A percentile compares a stretch with the other conserved stretches of the same genome.
phyloP scores from a whole-genome alignment of 2,888 invertebrate genomes.

The Parasteatoda lunata region DNA sequence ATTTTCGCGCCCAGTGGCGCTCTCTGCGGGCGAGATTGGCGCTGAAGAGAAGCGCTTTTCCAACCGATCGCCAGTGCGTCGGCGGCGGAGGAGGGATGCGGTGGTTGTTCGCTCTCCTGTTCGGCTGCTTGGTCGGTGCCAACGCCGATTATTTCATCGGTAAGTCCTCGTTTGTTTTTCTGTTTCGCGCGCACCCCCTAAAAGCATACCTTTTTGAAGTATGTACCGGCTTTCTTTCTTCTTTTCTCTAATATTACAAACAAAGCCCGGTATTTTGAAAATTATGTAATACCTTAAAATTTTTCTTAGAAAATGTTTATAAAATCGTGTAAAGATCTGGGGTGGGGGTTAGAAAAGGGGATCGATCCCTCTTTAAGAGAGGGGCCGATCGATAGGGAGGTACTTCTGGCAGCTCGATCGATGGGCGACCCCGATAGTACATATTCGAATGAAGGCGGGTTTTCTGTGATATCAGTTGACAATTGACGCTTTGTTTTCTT shows the following conservation, averaged over 20 bases:
- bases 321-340: not conserved
- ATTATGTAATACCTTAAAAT: not conserved
- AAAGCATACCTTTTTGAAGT: not conserved
- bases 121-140: conserved; percentile 8
- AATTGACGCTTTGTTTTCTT: conserved; percentile 7
- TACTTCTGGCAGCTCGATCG: conserved; percentile 12
- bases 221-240: not conserved
- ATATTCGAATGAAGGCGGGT: not conserved
- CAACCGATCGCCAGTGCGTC: conserved; percentile 29
- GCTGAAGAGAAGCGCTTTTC: not conserved
- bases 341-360: not conserved
- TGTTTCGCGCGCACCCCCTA: not conserved
- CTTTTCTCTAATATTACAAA: not conserved
- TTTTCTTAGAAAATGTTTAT: not conserved
- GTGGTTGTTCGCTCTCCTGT: conserved; percentile 23
- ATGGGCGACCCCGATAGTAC: conserved; percentile 9
- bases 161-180: conserved; percentile 36
- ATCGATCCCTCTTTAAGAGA: conserved; percentile 6
- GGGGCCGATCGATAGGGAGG: conserved; percentile 37
- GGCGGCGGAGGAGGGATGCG: conserved; percentile 62
- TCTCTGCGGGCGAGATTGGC: not conserved
- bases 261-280: no score
- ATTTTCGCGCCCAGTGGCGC: conserved; percentile 21
- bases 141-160: conserved; percentile 53
- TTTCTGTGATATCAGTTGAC: conserved; percentile 7